Conservation (phyloP, 2,888 invertebrate genomes). For the Myathropa florea region DNA sequence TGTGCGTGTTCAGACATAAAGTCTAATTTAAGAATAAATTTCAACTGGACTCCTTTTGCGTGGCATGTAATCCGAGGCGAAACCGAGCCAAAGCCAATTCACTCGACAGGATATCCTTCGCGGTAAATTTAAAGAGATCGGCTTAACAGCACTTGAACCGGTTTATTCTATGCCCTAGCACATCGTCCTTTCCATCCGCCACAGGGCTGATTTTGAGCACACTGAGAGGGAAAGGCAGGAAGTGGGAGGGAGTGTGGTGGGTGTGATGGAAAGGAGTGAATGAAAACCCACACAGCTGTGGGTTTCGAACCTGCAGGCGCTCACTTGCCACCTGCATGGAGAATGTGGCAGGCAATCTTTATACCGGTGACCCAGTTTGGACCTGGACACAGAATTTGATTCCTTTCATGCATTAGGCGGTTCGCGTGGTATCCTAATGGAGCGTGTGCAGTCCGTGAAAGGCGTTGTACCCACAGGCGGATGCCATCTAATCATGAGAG, state of each 20-base stretch:
- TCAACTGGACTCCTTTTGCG: neutral
- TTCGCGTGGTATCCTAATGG: neutral
- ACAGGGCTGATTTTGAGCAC: neutral
- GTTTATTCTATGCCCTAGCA: neutral
- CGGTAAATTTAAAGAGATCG: neutral
- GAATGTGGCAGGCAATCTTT: neutral
- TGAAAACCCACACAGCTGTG: neutral
- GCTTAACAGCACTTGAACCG: neutral
- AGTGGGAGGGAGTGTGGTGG: too few relatives aligned
- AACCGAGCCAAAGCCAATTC: neutral
- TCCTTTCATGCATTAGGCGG: neutral
- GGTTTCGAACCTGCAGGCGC: neutral
- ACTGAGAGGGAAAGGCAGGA: neutral
- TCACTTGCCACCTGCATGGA: neutral
- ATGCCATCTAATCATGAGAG: neutral
- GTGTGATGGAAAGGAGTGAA: neutral
- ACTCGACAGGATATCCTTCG: slow-evolving; percentile 1
- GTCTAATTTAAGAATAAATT: neutral
- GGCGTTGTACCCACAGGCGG: neutral
- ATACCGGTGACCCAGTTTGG: neutral
- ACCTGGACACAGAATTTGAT: neutral
- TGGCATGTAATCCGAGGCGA: neutral
- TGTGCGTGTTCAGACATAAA: neutral
- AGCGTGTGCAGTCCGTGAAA: neutral
- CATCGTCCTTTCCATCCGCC: neutral